Conservation (phyloP, 2,888 invertebrate genomes). For the Spialia ferax region DNA sequence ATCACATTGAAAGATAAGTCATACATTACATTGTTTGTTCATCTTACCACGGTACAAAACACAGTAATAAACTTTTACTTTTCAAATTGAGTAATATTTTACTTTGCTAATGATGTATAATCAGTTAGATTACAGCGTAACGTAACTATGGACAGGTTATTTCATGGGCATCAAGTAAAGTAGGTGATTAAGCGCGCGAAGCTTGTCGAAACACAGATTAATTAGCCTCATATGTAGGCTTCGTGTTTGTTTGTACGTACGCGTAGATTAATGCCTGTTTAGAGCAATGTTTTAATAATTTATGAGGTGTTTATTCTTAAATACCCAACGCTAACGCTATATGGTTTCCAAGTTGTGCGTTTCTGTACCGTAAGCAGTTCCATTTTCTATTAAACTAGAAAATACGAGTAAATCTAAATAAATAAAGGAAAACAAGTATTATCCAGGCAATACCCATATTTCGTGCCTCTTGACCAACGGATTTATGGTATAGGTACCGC, state of each 20-base stretch:
- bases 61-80: slow-evolving; percentile 8
- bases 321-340: neutral
- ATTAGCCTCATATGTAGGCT: slow-evolving; percentile 25
- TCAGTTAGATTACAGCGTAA: slow-evolving; percentile 30
- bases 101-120: slow-evolving; percentile 23
- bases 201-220: slow-evolving; percentile 32
- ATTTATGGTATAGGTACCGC: no score
- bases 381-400: no score
- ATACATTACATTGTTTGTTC: no score
- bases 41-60: no score
- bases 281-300: slow-evolving; percentile 20
- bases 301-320: slow-evolving; percentile 7
- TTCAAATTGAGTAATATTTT: slow-evolving; percentile 29
- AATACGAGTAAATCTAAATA: no score
- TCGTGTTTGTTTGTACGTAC: slow-evolving; percentile 5
- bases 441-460: no score
- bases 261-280: neutral
- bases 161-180: slow-evolving; percentile 35
- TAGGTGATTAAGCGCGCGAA: slow-evolving; percentile 12
- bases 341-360: neutral
- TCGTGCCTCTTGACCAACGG: no score
- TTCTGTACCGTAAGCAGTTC: neutral
- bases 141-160: slow-evolving; percentile 28
- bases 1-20: neutral
- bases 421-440: no score